Conservation (phyloP, 1,140 invertebrate species). For the Ptiloglossa arizonensis region DNA sequence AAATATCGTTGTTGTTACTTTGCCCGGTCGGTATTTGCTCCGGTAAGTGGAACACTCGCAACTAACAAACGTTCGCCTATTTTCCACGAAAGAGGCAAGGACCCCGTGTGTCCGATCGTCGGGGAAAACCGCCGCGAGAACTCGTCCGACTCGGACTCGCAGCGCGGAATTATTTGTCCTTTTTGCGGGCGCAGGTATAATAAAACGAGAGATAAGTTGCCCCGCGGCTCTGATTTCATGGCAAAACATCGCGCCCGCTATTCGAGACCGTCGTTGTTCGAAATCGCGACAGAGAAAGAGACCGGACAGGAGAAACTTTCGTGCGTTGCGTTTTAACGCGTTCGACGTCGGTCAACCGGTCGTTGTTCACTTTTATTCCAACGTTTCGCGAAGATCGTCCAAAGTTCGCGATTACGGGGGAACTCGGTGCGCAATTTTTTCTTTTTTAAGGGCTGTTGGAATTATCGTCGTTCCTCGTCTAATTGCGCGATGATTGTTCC, state of each 20-base stretch:
- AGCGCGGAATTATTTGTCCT: neutral
- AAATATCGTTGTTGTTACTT: slow-evolving; percentile 3
- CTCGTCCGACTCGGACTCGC: neutral
- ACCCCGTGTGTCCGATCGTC: neutral
- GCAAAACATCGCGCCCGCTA: neutral
- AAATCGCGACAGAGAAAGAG: too few relatives aligned
- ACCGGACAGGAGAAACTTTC: neutral
- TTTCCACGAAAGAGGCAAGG: neutral
- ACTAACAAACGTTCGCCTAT: neutral
- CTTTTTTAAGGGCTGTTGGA: too few relatives aligned
- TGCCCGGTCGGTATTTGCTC: slow-evolving; percentile 4
- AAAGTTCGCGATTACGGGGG: too few relatives aligned
- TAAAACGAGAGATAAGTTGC: slow-evolving; percentile 7
- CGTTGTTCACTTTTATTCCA: too few relatives aligned
- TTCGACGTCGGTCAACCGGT: neutral
- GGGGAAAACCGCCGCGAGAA: neutral
- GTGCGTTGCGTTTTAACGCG: neutral
- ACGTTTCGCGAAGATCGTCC: too few relatives aligned
- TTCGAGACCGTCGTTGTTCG: neutral
- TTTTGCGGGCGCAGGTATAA: neutral
- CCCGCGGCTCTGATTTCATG: neutral
- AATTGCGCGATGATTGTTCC: too few relatives aligned
- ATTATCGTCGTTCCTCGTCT: too few relatives aligned
- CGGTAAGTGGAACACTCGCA: neutral
- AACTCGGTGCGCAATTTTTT: too few relatives aligned